Evolutionary conservation across 2,113 vertebrate genomes (phyloP).

Genomic region (Hyaena hyaena): DNA sequence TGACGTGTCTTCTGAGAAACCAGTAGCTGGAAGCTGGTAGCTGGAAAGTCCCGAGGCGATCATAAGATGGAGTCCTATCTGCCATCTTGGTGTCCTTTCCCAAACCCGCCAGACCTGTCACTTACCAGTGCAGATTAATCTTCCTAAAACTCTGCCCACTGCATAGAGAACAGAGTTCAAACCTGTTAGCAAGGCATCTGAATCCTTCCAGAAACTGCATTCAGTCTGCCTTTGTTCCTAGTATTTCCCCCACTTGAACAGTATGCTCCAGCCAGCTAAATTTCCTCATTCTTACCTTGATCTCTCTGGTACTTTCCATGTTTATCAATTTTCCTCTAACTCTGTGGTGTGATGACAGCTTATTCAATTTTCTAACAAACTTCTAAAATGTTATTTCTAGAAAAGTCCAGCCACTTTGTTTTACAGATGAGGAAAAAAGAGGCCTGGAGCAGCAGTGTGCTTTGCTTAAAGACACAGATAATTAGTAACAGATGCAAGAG

Average conservation of each 20-base stretch:
- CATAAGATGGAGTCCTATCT: too few relatives aligned
- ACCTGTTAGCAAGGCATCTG: not conserved
- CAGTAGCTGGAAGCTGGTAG: too few relatives aligned
- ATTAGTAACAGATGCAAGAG: not conserved
- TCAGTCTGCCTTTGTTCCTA: not conserved
- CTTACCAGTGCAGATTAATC: not conserved
- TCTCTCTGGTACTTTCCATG: not conserved
- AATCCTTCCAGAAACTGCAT: not conserved
- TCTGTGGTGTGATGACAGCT: not conserved
- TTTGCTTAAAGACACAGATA: not conserved
- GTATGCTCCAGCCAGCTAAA: not conserved
- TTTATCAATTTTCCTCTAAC: not conserved
- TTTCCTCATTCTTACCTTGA: not conserved
- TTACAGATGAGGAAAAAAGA: not conserved
- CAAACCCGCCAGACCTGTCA: too few relatives aligned
- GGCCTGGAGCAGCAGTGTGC: not conserved
- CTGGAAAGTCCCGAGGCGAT: too few relatives aligned
- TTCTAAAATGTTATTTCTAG: not conserved
- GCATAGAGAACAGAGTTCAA: not conserved
- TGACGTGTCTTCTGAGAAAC: too few relatives aligned
- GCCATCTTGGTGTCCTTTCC: too few relatives aligned
- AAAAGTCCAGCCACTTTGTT: not conserved
- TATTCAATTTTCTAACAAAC: not conserved
- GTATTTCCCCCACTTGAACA: not conserved
- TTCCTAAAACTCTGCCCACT: not conserved